A percentile compares a stretch with the other conserved stretches of the same genome.
phyloP scores from a whole-genome alignment of 1,140 invertebrate genomes.

The Pemphigus obesinymphae region DNA sequence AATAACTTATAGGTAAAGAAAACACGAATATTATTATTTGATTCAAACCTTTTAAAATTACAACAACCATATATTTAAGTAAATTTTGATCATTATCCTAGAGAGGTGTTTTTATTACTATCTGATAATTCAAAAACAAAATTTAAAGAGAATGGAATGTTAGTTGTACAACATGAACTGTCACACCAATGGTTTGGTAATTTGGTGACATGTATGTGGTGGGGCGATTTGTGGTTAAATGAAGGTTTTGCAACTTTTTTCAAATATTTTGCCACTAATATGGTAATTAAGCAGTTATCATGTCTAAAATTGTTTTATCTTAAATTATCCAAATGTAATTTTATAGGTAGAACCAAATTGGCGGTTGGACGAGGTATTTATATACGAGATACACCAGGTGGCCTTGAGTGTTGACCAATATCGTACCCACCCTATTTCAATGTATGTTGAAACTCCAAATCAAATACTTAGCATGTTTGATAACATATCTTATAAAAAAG shows the following conservation, averaged over 20 bases:
- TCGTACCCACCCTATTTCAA: conserved; percentile 76
- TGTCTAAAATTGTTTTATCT: too few relatives aligned
- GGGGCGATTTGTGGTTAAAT: conserved; percentile 57
- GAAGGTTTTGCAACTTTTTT: conserved; percentile 57
- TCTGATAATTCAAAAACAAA: neutral
- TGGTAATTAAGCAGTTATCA: neutral
- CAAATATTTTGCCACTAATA: conserved; percentile 45
- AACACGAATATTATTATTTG: too few relatives aligned
- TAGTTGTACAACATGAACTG: conserved; percentile 56
- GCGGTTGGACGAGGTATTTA: conserved; percentile 51
- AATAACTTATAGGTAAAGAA: conserved; percentile 55
- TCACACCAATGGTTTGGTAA: conserved; percentile 56
- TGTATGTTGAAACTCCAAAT: conserved; percentile 77
- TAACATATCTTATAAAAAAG: conserved; percentile 86
- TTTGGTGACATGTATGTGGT: conserved; percentile 52
- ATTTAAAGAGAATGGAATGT: conserved; percentile 49
- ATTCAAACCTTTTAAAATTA: too few relatives aligned
- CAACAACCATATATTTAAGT: too few relatives aligned
- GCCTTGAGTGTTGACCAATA: conserved; percentile 53
- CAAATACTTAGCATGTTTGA: conserved; percentile 94
- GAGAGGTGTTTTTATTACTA: neutral
- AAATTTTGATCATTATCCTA: too few relatives aligned
- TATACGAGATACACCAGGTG: conserved; percentile 52
- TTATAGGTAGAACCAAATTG: conserved; percentile 50
- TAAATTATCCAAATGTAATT: too few relatives aligned